Percentiles rank a stretch among this genome's conserved stretches.
Conservation (phyloP, 2,888 invertebrate genomes). For the Glyphotaelius pellucidus region DNA sequence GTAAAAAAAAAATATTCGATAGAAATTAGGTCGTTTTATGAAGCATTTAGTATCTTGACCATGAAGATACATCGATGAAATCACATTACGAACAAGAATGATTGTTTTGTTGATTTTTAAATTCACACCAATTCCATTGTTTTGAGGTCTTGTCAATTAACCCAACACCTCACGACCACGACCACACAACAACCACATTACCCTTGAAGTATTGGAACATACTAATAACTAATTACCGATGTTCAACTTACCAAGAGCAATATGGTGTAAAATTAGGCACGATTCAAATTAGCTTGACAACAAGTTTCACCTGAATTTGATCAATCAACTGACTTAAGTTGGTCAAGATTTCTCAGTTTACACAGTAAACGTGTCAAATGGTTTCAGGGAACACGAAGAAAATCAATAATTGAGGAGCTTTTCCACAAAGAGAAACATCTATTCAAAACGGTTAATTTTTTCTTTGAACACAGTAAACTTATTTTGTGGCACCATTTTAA, state of each 20-base stretch:
- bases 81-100: background rate
- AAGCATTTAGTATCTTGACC: background rate
- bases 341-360: slow-evolving; percentile 16
- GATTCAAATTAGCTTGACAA: slow-evolving; percentile 27
- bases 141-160: background rate
- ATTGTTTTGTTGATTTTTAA: background rate
- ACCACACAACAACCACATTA: background rate
- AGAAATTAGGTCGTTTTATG: background rate
- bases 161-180: background rate
- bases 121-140: background rate
- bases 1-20: background rate
- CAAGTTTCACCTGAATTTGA: slow-evolving; percentile 3
- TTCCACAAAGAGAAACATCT: no score
- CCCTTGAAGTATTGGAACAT: background rate
- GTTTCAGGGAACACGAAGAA: background rate
- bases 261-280: background rate
- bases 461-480: no score
- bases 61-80: background rate
- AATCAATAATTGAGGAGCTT: background rate
- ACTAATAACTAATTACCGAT: background rate
- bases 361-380: slow-evolving; percentile 8
- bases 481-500: no score
- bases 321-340: background rate
- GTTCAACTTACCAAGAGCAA: background rate
- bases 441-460: no score